These are phyloP conservation scores for Apostichopus leukothele DNA, from an alignment of 53 echinoderm and acorn worm genomes.

Conservation along the genomic window DNA sequence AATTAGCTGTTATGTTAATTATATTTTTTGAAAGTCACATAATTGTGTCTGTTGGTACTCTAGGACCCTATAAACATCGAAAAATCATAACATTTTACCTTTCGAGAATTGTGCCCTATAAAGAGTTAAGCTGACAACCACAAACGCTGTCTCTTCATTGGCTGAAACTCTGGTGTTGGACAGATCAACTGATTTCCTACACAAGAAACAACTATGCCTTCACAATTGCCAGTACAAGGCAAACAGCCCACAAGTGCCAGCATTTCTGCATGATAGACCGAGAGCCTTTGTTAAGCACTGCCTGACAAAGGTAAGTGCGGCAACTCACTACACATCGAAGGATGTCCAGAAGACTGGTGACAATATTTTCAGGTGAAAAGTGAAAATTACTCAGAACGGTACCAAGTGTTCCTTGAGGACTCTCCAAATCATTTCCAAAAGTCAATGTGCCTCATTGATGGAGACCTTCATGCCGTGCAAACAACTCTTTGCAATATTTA, in stretches of 20 bases:
- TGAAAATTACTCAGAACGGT: not conserved
- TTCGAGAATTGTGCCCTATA: too few relatives aligned
- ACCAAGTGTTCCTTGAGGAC: not conserved
- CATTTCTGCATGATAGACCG: not conserved
- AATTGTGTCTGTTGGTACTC: too few relatives aligned
- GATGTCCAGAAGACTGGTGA: not conserved
- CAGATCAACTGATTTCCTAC: not conserved
- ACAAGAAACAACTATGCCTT: not conserved
- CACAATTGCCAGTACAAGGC: not conserved
- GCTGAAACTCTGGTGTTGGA: not conserved
- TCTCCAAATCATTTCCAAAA: not conserved
- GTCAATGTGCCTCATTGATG: not conserved
- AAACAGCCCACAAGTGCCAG: not conserved
- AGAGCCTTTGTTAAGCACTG: not conserved
- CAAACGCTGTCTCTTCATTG: not conserved
- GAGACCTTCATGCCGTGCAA: not conserved
- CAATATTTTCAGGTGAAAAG: not conserved
- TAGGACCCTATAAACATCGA: too few relatives aligned
- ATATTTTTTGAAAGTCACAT: too few relatives aligned
- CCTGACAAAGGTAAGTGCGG: not conserved
- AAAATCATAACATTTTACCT: too few relatives aligned
- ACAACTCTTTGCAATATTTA: too few relatives aligned
- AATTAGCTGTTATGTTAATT: too few relatives aligned
- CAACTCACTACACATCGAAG: not conserved
- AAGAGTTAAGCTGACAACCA: not conserved